Conservation (phyloP, 2,888 invertebrate species). For the Meghimatium bilineatum region DNA sequence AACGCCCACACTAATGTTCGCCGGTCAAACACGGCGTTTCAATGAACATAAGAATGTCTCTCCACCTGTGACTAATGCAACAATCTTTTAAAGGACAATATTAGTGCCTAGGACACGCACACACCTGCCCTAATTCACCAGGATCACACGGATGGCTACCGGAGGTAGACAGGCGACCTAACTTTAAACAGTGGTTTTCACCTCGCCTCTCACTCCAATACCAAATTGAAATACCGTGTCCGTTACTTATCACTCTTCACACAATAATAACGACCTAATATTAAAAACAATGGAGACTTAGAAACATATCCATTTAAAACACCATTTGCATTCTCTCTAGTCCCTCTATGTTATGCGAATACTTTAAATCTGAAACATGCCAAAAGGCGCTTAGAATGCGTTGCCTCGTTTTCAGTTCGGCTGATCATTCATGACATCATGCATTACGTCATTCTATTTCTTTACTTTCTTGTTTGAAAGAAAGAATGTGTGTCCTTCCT, state of each 20-base stretch:
- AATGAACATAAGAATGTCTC: background rate
- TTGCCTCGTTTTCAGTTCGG: constrained; percentile 43
- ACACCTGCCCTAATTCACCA: constrained; percentile 5
- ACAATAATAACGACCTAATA: background rate
- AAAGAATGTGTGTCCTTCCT: background rate
- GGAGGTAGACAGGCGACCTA: constrained; percentile 10
- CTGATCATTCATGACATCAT: constrained; percentile 48
- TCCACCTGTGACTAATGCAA: background rate
- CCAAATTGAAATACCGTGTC: background rate
- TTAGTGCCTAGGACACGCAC: background rate
- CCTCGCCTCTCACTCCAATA: background rate
- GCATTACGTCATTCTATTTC: constrained; percentile 44
- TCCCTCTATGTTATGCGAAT: background rate
- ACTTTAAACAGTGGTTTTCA: constrained; percentile 1
- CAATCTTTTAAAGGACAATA: background rate
- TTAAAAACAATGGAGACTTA: background rate
- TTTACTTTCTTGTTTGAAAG: constrained; percentile 6
- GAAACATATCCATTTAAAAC: background rate
- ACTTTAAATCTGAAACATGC: background rate
- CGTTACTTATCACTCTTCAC: background rate
- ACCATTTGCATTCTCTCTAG: background rate
- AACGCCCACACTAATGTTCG: background rate
- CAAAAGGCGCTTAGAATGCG: constrained; percentile 26
- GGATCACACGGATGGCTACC: constrained; percentile 1
- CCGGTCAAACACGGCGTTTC: background rate